Base-by-base conservation (phyloP, 2,888 invertebrate species). In the Ptychoptera contaminata region DNA sequence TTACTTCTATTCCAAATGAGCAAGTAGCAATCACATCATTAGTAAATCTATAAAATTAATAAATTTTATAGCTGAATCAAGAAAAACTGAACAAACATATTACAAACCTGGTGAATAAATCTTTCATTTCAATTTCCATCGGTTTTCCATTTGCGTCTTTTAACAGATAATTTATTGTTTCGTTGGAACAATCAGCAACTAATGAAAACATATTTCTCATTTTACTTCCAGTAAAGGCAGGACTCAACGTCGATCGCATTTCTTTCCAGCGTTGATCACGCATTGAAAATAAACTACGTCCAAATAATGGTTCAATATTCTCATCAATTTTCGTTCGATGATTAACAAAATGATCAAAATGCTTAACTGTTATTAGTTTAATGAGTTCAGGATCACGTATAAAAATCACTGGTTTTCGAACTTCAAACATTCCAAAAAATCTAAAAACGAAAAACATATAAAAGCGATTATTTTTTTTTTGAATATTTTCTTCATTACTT, bases 311-410 rank as follows among this genome's bases (percentile, higher is more conserved):
- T 47, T 72, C 73, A 7, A 52, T 52, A 0, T 60, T 55, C 14
- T 23, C 23, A 23, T 43, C 29, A 10, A 35, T 30, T 39, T 42
- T 37, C 11, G 32, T 12, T 15, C 29, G 11, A 16, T 50, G 48
- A 41, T 50, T 42, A 4, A 43, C 23, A 40, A 48, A 50, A 36
- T 42, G 23, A 37, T 47, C 44, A 32, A 50, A 50, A 36, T 48
- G 47, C 38, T 50, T 50, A 1, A 50, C 40, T 5, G 47, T 44
- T 11, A 49, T 40, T 15, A 47, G 35, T 46, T 67, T 70, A 29
- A 69, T 67, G n/a, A 69, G 43, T 30, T 70, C 69, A 1, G 67
- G 67, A 51, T 70, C 69, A 6, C 64, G 55, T 4, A 71, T 55
- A 2, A 70, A 14, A 11, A 67, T 46, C 0, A 61, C 47, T 0